Evolutionary conservation across 2,113 vertebrate species (phyloP), one percentile per base, ranked within the genome.

Genomic region (Hystrix brachyura): DNA sequence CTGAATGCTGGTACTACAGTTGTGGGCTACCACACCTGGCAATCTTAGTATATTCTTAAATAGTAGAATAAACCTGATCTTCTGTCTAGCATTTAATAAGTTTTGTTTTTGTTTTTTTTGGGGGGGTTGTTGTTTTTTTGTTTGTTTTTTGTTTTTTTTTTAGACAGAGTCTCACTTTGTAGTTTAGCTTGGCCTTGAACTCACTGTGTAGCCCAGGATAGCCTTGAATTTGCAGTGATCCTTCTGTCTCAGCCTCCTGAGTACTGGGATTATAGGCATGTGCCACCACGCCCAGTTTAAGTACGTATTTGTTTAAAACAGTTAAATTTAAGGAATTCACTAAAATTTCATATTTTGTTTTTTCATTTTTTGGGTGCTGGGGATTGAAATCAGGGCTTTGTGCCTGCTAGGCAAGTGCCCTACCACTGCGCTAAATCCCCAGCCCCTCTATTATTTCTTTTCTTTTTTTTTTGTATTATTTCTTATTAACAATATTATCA

Each of bases 221-320:
- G 5, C 27, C 76, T 32, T 79, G 48, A 34, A 19, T 34, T 79
- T 55, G 17, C 15, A 19, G 2, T 79, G 15, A 51, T 34, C 14
- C 74, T 51, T 29, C 51, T 79, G 29, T 53, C 48, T 34, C 13
- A 34, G 29, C 51, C 76, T 79, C 48, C 48, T 5, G 9, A 79
- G 17, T 55, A 34, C 51, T 55, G 23, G 64, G 15, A 32, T 32
- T 19, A 79, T 1, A 18, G 76, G 15, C 17, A 10, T 53, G 29
- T 79, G 76, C 46, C 51, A 79, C 48, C 15, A 46, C 10, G 11
- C 43, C 43, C n/a, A 18, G 23, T 13, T 59, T 87, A 82, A 92
- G n/a, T 87, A 48, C 5, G 57, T 90, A 62, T 67, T 91, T 95
- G 43, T 64, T 32, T 87, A 64, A 94, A 27, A 17, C 32, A 90